Evolutionary conservation across 2,888 invertebrate genomes (phyloP).

Genomic region (Lithodes maja): DNA sequence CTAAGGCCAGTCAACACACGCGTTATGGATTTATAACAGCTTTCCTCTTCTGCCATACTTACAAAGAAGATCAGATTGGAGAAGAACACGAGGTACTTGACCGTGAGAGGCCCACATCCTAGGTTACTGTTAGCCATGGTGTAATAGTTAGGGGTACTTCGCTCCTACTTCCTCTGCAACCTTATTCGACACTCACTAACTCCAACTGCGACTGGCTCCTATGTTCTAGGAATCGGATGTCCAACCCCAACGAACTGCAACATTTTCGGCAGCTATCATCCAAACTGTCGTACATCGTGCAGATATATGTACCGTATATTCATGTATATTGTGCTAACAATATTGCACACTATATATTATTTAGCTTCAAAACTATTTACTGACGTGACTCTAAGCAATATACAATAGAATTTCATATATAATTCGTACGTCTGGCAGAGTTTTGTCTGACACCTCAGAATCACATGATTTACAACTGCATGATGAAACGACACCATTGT

Average conservation of each 20-base stretch:
- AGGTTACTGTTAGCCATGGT: constrained; percentile 26
- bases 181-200: no score
- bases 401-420: neutral
- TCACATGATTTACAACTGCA: neutral
- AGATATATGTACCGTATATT: no score
- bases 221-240: neutral
- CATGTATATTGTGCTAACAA: no score
- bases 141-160: neutral
- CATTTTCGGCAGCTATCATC: neutral
- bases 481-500: neutral
- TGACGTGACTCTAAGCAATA: no score
- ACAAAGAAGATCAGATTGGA: constrained; percentile 34
- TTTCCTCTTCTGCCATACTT: neutral
- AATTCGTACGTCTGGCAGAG: neutral
- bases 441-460: neutral
- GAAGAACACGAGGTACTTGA: constrained; percentile 35
- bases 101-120: constrained; percentile 40
- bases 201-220: no score
- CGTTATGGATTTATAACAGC: neutral
- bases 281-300: neutral
- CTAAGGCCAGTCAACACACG: neutral
- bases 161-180: no score
- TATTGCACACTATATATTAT: no score
- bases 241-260: neutral
- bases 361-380: no score